Percentiles rank a stretch among this genome's conserved stretches.
Evolutionary conservation across 2,113 vertebrate genomes (phyloP).

Genomic region (Origma solitaria): DNA sequence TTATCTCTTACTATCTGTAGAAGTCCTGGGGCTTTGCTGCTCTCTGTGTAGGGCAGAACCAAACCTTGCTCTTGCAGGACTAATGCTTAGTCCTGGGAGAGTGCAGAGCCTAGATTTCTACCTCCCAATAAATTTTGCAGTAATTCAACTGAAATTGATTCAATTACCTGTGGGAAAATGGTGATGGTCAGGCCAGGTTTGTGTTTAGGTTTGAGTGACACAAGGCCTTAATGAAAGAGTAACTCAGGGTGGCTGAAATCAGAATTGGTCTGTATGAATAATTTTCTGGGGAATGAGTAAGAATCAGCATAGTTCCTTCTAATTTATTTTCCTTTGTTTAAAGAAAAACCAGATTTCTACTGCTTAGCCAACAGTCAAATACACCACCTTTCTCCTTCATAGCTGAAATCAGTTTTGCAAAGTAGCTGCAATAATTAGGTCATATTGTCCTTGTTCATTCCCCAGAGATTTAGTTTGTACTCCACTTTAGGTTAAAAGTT

Average conservation of each 20-base stretch:
- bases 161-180: not conserved
- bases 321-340: not conserved
- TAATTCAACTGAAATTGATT: not conserved
- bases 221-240: not conserved
- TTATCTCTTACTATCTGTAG: not conserved
- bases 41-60: not conserved
- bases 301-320: not conserved
- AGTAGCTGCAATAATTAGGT: conserved; percentile 51
- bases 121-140: not conserved
- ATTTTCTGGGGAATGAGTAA: not conserved
- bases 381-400: not conserved
- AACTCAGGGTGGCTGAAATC: not conserved
- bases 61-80: not conserved
- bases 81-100: not conserved
- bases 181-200: not conserved
- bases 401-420: conserved; percentile 22
- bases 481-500: conserved; percentile 52
- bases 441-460: conserved; percentile 46
- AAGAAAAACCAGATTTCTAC: not conserved
- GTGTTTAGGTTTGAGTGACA: not conserved
- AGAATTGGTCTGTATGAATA: not conserved
- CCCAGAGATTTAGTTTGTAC: conserved; percentile 18
- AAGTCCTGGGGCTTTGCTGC: not conserved
- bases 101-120: not conserved
- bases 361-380: not conserved